phyloP scores from a whole-genome alignment of 2,113 vertebrate genomes.

The Ciconia maguari region DNA sequence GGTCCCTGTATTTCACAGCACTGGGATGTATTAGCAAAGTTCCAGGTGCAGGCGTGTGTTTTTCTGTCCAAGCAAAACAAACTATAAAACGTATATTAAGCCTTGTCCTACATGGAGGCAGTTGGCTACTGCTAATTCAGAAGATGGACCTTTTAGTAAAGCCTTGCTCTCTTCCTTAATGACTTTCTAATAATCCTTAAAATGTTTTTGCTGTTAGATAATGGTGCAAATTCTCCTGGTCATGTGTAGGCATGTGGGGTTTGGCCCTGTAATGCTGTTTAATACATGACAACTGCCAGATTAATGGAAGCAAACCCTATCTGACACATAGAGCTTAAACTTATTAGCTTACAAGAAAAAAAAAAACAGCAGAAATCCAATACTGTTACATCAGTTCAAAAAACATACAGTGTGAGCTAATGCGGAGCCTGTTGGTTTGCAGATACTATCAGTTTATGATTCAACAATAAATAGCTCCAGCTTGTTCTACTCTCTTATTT shows the following conservation, averaged over 20 bases:
- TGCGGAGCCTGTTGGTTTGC: neutral
- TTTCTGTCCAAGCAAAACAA: neutral
- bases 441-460: neutral
- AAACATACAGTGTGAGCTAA: neutral
- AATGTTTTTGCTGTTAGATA: slow-evolving; percentile 12
- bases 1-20: neutral
- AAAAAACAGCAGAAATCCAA: slow-evolving; percentile 15
- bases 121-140: neutral
- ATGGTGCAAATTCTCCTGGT: neutral
- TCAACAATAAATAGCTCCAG: neutral
- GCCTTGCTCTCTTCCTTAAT: neutral
- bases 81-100: neutral
- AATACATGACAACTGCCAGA: slow-evolving; percentile 19
- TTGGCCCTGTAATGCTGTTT: slow-evolving; percentile 30
- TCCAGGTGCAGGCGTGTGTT: neutral
- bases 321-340: slow-evolving; percentile 36
- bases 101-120: neutral
- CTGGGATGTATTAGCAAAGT: neutral
- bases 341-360: neutral
- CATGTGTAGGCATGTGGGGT: neutral
- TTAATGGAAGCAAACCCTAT: slow-evolving; percentile 33
- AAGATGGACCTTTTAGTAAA: neutral
- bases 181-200: slow-evolving; percentile 29
- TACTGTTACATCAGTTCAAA: neutral
- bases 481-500: neutral